Evolutionary conservation across 1,140 invertebrate genomes (phyloP).

Genomic region (Drosophila ironensis): DNA sequence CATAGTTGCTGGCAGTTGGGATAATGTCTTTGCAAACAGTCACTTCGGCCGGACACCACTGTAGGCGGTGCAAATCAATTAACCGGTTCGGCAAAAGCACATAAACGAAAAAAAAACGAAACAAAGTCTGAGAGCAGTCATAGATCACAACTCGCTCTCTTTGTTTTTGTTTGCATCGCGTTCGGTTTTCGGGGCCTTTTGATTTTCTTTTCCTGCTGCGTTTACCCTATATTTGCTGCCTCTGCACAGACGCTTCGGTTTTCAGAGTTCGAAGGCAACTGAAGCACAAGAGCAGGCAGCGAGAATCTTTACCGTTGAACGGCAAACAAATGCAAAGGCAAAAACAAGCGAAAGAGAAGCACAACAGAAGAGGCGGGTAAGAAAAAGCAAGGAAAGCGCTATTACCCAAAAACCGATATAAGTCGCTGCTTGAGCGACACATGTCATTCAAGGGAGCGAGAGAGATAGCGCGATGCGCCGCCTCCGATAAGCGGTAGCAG

Average conservation of each 20-base stretch:
- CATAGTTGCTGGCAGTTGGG: not conserved
- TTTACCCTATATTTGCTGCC: slow-evolving; percentile 36
- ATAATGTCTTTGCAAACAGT: not conserved
- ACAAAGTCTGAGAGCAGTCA: not conserved
- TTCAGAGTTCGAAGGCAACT: slow-evolving; percentile 66
- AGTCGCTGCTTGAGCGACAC: slow-evolving; percentile 46
- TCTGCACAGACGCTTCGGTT: slow-evolving; percentile 54
- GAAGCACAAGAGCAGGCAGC: slow-evolving; percentile 33
- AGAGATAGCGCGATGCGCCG: slow-evolving; percentile 14
- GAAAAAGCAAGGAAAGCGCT: not conserved
- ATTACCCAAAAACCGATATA: slow-evolving; percentile 23
- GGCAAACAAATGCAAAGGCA: slow-evolving; percentile 21
- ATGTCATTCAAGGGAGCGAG: slow-evolving; percentile 6
- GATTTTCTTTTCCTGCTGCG: not conserved
- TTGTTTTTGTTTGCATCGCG: slow-evolving; percentile 8
- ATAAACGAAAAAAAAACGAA: not conserved
- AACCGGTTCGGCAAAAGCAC: slow-evolving; percentile 19
- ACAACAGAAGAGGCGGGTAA: not conserved
- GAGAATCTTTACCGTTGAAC: slow-evolving; percentile 33
- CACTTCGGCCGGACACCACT: not conserved
- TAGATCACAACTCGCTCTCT: slow-evolving; percentile 6
- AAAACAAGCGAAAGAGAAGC: not conserved
- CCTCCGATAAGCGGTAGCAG: slow-evolving; percentile 31
- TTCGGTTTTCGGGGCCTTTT: slow-evolving; percentile 7
- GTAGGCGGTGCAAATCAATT: slow-evolving; percentile 18